Evolutionary conservation across 1,140 invertebrate genomes (phyloP).

Genomic region (Phymorhynchus buccinoides): DNA sequence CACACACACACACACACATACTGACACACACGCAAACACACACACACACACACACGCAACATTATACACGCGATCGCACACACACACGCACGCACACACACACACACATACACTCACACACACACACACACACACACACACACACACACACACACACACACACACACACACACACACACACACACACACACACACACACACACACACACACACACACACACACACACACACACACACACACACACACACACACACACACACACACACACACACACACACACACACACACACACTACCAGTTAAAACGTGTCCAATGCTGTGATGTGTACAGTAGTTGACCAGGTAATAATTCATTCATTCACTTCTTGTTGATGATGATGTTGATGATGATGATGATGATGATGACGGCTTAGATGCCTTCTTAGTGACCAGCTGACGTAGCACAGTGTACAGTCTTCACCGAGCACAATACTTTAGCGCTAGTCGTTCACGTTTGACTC

Average conservation of each 20-base stretch:
- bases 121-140: constrained; percentile 10
- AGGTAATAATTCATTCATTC: background rate
- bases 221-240: background rate
- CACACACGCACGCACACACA: background rate
- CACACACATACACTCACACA: background rate
- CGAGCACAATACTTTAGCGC: no score
- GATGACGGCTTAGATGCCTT: no score
- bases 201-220: constrained; percentile 6
- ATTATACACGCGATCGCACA: no score
- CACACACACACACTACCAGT: background rate
- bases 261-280: background rate
- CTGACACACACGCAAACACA: background rate
- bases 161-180: background rate
- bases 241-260: background rate
- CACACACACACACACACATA: background rate
- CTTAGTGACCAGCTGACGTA: no score
- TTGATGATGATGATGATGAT: background rate
- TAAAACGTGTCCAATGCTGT: no score
- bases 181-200: background rate
- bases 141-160: background rate
- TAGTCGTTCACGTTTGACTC: no score
- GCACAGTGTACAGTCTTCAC: no score
- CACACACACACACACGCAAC: constrained; percentile 23
- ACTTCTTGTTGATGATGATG: background rate
- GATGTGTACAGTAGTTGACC: no score